Base-by-base conservation (phyloP, 2,113 vertebrate genomes). In the Carassius auratus region DNA sequence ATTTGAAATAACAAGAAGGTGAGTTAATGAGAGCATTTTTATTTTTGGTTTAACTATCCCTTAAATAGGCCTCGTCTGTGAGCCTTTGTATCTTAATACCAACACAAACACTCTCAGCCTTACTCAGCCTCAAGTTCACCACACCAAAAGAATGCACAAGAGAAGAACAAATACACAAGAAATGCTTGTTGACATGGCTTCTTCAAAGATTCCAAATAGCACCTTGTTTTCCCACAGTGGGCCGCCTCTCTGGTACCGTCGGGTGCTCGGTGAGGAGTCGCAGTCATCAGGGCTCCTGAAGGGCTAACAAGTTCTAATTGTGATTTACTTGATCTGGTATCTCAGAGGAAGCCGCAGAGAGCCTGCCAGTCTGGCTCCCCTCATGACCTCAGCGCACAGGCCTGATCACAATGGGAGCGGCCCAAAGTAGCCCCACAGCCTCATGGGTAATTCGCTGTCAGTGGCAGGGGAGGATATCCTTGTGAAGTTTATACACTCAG, bases 311-410 rank as follows among this genome's bases (percentile, higher is more conserved):
- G 91, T 92, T 90, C 92, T 93, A 92, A 94, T 91, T 93, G 90
- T 92, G 93, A 95, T 94, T 93, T 94, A 95, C 92, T 94, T 93
- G 93, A 94, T 95, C 93, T 95, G 91, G 90, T 92, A 95, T 95
- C 93, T 94, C 85, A 90, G 91, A 95, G 94, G 95, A 95, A 95
- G 92, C 93, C 79, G 73, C 61, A 90, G 81, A 94, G 94, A 93
- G 95, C 93, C 95, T 94, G 93, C 94, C 94, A 95, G 95, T 95
- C 95, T 95, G 95, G 83, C 93, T 94, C 93, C 91, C 87, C 81
- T 90, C 90, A 91, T 95, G 94, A 95, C 93, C 93, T 94, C 91
- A 94, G 91, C 84, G 21, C 87, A 88, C 84, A 88, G 91, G 91
- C 82, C 89, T 87, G 84, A 85, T 94, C 92, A 95, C 94, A 95